Base-by-base conservation (phyloP, 2,797 vertebrate genomes). In the Holocentrus rufus region DNA sequence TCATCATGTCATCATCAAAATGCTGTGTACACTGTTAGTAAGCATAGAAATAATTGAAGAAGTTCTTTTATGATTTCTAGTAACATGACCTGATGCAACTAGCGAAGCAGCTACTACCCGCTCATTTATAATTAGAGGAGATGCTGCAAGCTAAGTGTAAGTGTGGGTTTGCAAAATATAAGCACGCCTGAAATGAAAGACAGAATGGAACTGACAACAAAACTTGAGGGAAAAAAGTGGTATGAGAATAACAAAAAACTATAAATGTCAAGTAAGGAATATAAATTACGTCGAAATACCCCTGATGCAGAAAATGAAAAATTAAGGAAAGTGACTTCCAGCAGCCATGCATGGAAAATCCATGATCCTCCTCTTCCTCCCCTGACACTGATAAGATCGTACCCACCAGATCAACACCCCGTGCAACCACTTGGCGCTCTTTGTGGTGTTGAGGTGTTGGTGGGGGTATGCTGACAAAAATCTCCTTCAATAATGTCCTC, bases 401-500 rank as follows among this genome's bases (percentile, higher is more conserved):
- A 74, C 67, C 65, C 30, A 47, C 53, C 66, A 72, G 75, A 82
- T 81, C 84, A 76, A 70, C 79, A 76, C 65, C 42, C 36, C 67
- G 34, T 66, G 34, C 81, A 74, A 74, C 78, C 80, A 70, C 79
- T 87, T 54, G 69, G 65, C 34, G 2, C 56, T 70, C 39, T 58
- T 36, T 14, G 14, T 72, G 59, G 56, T 61, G 79, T 47, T 72
- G 53, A 74, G 82, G 78, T 74, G 69, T 66, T 34, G 71, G 77
- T 75, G 72, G 84, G 74, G 88, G 87, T 75, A 76, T 56, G 66
- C 82, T 85, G 84, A 87, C 87, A 83, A 76, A 90, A 84, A 88
- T 90, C 82, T 89, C 82, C 85, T 81, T 87, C 88, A 82, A 85
- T 90, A 91, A 90, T 86, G 85, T 90, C 85, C 85, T 88, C 70